Base-by-base conservation (phyloP, 2,797 vertebrate species). In the Myotis pilosus region DNA sequence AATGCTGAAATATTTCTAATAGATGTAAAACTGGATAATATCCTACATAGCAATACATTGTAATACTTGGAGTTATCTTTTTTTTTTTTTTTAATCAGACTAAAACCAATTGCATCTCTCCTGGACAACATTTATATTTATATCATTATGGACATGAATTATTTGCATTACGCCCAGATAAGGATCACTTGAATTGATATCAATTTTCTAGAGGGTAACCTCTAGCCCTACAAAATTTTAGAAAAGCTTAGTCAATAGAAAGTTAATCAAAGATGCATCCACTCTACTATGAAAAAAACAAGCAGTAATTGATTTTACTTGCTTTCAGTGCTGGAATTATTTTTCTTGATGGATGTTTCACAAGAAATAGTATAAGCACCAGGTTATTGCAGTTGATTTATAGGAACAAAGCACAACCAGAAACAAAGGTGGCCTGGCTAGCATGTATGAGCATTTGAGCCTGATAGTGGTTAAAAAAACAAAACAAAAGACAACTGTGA, bases 1-100 rank as follows among this genome's bases (percentile, higher is more conserved):
- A 95, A 94, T 79, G 22, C 36, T 75, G 12, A 83, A 78, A 53
- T 89, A 2, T 78, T 85, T 93, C 33, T 66, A 68, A 78, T 72
- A 64, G 36, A 69, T 66, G 4, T 87, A 87, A 89, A 79, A 28
- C 28, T 33, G 8, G 30, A 38, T 86, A 51, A 62, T 88, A 57
- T 51, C 7, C 57, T 78, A 38, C 4, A 81, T 55, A 80, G 16
- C 13, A 92, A 75, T 69, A 38, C 22, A 66, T 72, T 49, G 2
- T 92, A 66, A 60, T 85, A 30, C 68, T 86, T 86, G 30, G 20
- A 78, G 8, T 76, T 91, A 74, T 25, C 16, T 47, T 62, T 69
- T 80, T 84, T 62, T 69, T 80, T 84, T 68, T 78, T 78, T 36
- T 17, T 33, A 6, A 88, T 72, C 13, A 47, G 20, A 30, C 11